Conservation (phyloP, 2,113 vertebrate genomes). For the Menidia beryllina region DNA sequence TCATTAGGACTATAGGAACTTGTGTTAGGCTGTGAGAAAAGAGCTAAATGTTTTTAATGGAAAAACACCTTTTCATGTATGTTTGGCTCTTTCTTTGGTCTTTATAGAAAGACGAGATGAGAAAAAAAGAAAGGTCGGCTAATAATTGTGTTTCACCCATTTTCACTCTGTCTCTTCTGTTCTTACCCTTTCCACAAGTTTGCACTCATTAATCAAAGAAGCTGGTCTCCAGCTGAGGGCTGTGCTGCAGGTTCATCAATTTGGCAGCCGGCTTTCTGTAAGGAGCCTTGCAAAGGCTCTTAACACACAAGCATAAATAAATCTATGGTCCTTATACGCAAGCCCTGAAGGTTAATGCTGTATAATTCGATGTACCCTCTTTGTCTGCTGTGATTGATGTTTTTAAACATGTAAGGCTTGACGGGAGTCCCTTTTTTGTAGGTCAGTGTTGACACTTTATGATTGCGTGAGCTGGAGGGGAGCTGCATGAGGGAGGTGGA, state of each 20-base stretch:
- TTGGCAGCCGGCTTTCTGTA: slow-evolving; percentile 90
- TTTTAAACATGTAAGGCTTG: slow-evolving; percentile 89
- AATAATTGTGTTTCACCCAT: slow-evolving; percentile 79
- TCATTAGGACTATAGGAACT: too few relatives aligned
- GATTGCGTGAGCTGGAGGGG: slow-evolving; percentile 82
- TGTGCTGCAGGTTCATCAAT: slow-evolving; percentile 90
- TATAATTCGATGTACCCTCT: slow-evolving; percentile 94
- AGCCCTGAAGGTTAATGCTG: slow-evolving; percentile 97
- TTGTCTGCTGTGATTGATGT: slow-evolving; percentile 94
- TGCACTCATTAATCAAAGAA: slow-evolving; percentile 92
- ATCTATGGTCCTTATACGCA: slow-evolving; percentile 93
- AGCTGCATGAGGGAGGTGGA: slow-evolving; percentile 80
- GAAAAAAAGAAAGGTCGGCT: slow-evolving; percentile 45
- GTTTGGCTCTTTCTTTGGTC: not conserved
- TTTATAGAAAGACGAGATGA: slow-evolving; percentile 45
- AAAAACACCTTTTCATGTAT: slow-evolving; percentile 9
- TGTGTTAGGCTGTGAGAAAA: too few relatives aligned
- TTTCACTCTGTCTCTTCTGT: slow-evolving; percentile 70
- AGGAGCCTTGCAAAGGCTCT: slow-evolving; percentile 87
- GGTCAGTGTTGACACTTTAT: slow-evolving; percentile 85
- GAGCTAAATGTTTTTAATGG: too few relatives aligned
- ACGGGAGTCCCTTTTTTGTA: slow-evolving; percentile 85
- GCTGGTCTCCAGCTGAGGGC: slow-evolving; percentile 89
- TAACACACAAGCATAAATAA: slow-evolving; percentile 91
- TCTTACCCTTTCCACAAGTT: slow-evolving; percentile 85